A percentile compares a stretch with the other conserved stretches of the same genome.
Conservation (phyloP, 1,140 invertebrate species). For the Penaeus vannamei region DNA sequence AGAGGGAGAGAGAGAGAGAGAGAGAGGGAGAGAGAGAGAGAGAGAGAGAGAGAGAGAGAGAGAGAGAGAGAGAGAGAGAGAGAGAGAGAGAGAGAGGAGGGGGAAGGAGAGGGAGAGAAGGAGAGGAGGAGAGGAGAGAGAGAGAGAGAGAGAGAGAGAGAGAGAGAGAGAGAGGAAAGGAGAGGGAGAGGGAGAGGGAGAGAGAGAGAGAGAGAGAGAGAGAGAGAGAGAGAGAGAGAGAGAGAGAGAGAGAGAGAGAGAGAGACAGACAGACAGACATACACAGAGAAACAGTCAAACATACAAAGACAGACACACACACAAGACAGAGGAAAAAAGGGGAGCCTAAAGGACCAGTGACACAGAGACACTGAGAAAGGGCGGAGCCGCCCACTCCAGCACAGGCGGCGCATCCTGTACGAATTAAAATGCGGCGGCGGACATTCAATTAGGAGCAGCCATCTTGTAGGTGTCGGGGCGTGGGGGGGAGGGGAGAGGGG, state of each 20-base stretch:
- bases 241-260: background rate
- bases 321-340: too few species aligned
- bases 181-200: background rate
- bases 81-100: background rate
- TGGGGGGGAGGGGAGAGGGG: too few species aligned
- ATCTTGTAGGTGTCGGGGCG: too few species aligned
- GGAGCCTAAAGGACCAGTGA: background rate
- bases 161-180: background rate
- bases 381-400: too few species aligned
- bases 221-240: background rate
- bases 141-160: constrained; percentile 24
- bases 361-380: background rate
- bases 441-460: too few species aligned
- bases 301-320: background rate
- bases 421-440: too few species aligned
- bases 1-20: constrained; percentile 12
- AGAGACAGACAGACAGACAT: background rate
- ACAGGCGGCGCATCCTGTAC: too few species aligned
- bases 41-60: background rate
- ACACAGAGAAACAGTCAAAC: background rate
- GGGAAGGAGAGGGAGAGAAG: background rate
- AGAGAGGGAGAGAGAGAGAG: constrained; percentile 2
- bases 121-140: background rate
- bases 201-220: background rate
- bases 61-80: background rate